These are phyloP conservation scores for Cirrhinus molitorella DNA, from an alignment of 2,797 vertebrate genomes.

Conservation along the genomic window DNA sequence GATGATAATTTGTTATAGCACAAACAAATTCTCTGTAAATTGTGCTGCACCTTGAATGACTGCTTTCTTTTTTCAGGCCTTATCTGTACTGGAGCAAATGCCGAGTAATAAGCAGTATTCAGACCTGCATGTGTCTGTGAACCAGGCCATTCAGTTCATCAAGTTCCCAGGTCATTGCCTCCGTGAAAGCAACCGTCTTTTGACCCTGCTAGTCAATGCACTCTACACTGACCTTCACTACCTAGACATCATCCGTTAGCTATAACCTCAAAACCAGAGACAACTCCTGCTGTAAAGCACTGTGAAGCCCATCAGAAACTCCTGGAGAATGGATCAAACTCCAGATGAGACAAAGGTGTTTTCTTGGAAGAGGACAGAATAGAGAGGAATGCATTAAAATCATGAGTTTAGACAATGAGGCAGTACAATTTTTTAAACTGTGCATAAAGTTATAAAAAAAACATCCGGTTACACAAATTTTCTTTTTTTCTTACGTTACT, in stretches of 20 bases:
- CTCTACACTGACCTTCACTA: constrained; percentile 93
- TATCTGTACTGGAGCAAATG: constrained; percentile 88
- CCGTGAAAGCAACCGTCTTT: constrained; percentile 85
- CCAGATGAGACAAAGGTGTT: not conserved
- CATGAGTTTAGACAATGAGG: not conserved
- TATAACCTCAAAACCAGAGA: not conserved
- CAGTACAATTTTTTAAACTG: not conserved
- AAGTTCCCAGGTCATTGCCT: constrained; percentile 90
- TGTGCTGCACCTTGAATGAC: not conserved
- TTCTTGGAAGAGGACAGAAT: not conserved
- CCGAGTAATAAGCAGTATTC: constrained; percentile 88
- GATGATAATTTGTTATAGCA: not conserved
- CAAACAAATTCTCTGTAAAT: not conserved
- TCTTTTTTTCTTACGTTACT: not conserved
- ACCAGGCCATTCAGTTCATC: constrained; percentile 88
- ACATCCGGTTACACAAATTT: not conserved
- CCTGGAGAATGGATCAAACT: not conserved
- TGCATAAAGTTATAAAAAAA: not conserved
- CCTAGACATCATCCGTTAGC: constrained; percentile 89
- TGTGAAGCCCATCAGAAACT: not conserved
- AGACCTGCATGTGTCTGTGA: constrained; percentile 87
- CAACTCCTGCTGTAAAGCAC: not conserved
- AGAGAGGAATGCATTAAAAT: not conserved
- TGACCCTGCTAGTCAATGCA: constrained; percentile 88
- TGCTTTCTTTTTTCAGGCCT: constrained; percentile 77